Evolutionary conservation across 2,113 vertebrate species (phyloP).

Genomic region (Trichechus manatus): DNA sequence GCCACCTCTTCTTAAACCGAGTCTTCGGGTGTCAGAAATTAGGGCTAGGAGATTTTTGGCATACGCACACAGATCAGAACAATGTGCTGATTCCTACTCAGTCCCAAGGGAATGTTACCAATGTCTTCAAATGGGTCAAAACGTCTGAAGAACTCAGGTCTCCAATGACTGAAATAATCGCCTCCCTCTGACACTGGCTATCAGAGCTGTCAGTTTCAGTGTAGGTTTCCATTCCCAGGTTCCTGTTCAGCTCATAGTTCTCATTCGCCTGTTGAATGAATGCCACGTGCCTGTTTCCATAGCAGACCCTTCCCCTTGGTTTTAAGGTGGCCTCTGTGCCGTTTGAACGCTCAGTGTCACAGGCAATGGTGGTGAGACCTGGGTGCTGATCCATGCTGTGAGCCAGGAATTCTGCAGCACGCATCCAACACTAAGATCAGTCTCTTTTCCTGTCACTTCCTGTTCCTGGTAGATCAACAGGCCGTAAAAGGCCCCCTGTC

Average conservation of each 20-base stretch:
- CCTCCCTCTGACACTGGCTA: neutral
- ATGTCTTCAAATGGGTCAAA: slow-evolving; percentile 12
- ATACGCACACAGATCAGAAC: neutral
- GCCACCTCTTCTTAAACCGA: neutral
- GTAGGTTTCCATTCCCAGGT: neutral
- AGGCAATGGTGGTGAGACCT: neutral
- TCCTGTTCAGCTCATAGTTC: neutral
- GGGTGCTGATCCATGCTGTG: neutral
- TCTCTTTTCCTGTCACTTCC: slow-evolving; percentile 36
- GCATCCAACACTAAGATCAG: neutral
- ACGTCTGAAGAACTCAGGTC: neutral
- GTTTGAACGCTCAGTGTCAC: neutral
- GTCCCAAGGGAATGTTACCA: neutral
- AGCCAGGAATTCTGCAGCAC: neutral
- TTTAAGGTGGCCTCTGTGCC: neutral
- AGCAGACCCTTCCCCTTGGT: neutral
- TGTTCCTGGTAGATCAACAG: neutral
- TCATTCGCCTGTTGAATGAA: neutral
- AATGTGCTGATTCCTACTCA: neutral
- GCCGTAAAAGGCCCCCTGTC: neutral
- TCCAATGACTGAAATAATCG: neutral
- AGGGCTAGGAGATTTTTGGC: slow-evolving; percentile 38
- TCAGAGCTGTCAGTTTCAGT: neutral
- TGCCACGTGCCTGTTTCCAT: neutral
- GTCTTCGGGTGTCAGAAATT: neutral